Percentiles rank a stretch among this genome's conserved stretches.
phyloP scores from a whole-genome alignment of 2,888 invertebrate genomes.

The Troides aeacus region DNA sequence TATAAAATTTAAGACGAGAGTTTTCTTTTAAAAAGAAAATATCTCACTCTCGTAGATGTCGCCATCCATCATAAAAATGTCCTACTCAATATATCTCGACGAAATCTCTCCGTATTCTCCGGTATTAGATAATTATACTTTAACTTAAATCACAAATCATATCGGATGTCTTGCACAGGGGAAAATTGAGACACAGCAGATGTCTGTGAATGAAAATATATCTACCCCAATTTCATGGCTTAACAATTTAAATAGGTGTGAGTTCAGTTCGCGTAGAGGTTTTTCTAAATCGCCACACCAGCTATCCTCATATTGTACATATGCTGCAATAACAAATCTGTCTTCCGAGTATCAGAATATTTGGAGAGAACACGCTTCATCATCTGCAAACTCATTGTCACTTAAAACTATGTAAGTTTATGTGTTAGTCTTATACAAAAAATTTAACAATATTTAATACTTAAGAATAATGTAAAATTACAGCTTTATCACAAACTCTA shows the following conservation, averaged over 20 bases:
- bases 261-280: too few species aligned
- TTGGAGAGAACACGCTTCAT: neutral
- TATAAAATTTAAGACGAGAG: neutral
- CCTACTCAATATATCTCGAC: conserved; percentile 3
- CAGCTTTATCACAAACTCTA: too few species aligned
- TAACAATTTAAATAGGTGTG: too few species aligned
- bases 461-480: too few species aligned
- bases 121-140: conserved; percentile 8
- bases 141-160: conserved; percentile 8
- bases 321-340: neutral
- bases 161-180: conserved; percentile 1
- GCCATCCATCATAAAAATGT: conserved; percentile 2
- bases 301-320: neutral
- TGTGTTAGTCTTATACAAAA: too few species aligned
- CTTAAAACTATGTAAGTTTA: neutral
- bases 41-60: conserved; percentile 1
- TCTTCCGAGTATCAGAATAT: neutral
- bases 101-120: conserved; percentile 1
- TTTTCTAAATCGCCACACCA: neutral
- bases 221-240: neutral
- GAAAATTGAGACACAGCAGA: conserved; percentile 3
- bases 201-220: neutral
- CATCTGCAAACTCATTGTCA: neutral
- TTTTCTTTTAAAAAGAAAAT: neutral
- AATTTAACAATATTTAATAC: too few species aligned